A percentile compares a stretch with the other conserved stretches of the same genome.
Conservation (phyloP, 2,113 vertebrate genomes). For the Myrmecophaga tridactyla region DNA sequence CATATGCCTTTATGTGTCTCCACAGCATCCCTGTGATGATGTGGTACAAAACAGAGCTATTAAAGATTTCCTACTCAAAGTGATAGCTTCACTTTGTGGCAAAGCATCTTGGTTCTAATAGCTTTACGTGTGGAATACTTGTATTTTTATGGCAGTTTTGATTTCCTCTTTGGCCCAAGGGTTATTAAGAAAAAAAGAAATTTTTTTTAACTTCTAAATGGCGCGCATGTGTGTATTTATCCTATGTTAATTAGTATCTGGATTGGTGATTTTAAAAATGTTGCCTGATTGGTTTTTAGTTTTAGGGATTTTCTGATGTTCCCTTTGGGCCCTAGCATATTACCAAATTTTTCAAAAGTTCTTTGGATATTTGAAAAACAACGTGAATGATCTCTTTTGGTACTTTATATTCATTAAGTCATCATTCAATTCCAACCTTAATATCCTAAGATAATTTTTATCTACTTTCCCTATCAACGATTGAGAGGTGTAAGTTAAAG, state of each 20-base stretch:
- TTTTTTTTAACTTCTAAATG: not conserved
- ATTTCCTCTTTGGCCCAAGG: not conserved
- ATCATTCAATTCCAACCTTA: not conserved
- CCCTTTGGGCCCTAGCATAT: not conserved
- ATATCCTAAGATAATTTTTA: not conserved
- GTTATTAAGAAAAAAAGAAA: not conserved
- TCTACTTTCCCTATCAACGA: not conserved
- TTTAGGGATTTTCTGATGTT: not conserved
- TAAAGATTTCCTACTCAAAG: not conserved
- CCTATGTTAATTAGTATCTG: not conserved
- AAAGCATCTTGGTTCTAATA: not conserved
- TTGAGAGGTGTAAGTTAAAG: not conserved
- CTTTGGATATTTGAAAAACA: not conserved
- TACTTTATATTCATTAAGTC: not conserved
- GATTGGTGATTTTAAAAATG: not conserved
- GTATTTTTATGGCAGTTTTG: not conserved
- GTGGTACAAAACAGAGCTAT: not conserved
- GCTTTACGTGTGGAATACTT: not conserved
- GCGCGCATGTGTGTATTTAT: not conserved
- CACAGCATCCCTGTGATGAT: not conserved
- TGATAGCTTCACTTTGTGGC: not conserved
- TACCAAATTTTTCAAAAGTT: not conserved
- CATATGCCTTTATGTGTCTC: not conserved
- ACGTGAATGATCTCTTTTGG: not conserved
- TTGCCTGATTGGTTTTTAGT: not conserved